Conservation (phyloP, 1,140 invertebrate species). For the Trichogramma pretiosum region DNA sequence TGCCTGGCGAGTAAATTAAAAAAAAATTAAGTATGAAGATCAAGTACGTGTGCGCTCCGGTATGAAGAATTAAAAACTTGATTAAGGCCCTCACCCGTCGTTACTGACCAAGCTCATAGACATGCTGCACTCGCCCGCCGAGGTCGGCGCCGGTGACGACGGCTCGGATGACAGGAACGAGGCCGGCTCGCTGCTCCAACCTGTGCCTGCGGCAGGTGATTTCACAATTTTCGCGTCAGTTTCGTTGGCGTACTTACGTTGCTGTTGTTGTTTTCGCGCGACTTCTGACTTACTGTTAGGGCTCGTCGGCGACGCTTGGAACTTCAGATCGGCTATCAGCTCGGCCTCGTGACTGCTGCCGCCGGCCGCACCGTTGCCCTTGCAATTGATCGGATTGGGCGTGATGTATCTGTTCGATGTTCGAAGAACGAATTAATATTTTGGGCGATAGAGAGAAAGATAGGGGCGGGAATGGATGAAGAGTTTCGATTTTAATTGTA, state of each 20-base stretch:
- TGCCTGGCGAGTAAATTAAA: slow-evolving; percentile 38
- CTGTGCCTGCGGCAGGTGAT: slow-evolving; percentile 26
- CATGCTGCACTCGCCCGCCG: slow-evolving; percentile 53
- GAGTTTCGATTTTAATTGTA: too few relatives aligned
- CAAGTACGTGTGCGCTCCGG: background rate
- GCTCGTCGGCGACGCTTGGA: slow-evolving; percentile 41
- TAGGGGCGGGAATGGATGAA: too few relatives aligned
- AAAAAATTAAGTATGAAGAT: slow-evolving; percentile 18
- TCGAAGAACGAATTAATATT: too few relatives aligned
- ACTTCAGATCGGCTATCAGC: slow-evolving; percentile 32
- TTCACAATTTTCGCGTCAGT: background rate
- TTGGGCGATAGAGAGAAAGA: too few relatives aligned
- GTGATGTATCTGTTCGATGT: slow-evolving; percentile 35
- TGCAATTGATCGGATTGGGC: slow-evolving; percentile 33
- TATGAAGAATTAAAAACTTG: too few relatives aligned
- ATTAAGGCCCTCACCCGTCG: slow-evolving; percentile 48
- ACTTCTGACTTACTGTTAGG: slow-evolving; percentile 37
- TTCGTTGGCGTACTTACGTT: background rate
- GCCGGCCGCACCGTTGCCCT: too few relatives aligned
- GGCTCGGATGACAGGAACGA: slow-evolving; percentile 55
- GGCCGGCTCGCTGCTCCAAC: slow-evolving; percentile 50
- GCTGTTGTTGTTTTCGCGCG: background rate
- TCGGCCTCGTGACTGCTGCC: slow-evolving; percentile 31
- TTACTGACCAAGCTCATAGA: slow-evolving; percentile 55
- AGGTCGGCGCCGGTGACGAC: slow-evolving; percentile 58